phyloP scores from a whole-genome alignment of 2,113 vertebrate species.

The Pelodiscus sinensis region DNA sequence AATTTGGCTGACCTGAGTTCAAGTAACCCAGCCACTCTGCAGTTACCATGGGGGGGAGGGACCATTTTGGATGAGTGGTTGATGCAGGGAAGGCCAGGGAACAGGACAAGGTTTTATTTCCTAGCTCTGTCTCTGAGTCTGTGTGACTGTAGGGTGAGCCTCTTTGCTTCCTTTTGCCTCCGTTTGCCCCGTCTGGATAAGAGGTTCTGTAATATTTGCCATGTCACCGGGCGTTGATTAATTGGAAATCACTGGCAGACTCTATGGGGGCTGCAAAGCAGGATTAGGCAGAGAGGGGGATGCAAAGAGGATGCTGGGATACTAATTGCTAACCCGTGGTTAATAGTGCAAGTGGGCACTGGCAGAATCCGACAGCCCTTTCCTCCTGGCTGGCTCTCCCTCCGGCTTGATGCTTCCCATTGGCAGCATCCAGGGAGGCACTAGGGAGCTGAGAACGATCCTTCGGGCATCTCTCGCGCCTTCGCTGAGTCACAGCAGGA shows the following conservation, averaged over 20 bases:
- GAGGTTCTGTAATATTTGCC: neutral
- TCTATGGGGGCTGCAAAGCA: neutral
- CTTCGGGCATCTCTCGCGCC: constrained; percentile 47
- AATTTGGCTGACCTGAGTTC: neutral
- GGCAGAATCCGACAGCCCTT: neutral
- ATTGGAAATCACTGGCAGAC: neutral
- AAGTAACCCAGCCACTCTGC: neutral
- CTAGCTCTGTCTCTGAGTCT: constrained; percentile 25
- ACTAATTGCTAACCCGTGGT: neutral
- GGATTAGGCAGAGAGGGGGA: neutral
- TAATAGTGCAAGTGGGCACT: neutral
- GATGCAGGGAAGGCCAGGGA: neutral
- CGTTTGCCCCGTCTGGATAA: neutral
- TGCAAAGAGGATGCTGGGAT: rapidly evolving
- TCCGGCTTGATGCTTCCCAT: neutral
- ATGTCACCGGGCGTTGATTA: neutral
- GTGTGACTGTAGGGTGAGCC: neutral
- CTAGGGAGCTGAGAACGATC: neutral
- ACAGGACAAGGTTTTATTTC: neutral
- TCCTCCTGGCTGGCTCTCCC: neutral
- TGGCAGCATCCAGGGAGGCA: constrained; percentile 29
- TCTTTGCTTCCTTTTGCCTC: neutral
- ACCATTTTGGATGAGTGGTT: neutral
- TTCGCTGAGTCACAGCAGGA: constrained; percentile 55
- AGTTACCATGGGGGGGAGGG: neutral